A percentile compares a stretch with the other conserved stretches of the same genome.
These are phyloP conservation scores for Enoplosus armatus DNA, from an alignment of 2,797 vertebrate species.

Conservation along the genomic window DNA sequence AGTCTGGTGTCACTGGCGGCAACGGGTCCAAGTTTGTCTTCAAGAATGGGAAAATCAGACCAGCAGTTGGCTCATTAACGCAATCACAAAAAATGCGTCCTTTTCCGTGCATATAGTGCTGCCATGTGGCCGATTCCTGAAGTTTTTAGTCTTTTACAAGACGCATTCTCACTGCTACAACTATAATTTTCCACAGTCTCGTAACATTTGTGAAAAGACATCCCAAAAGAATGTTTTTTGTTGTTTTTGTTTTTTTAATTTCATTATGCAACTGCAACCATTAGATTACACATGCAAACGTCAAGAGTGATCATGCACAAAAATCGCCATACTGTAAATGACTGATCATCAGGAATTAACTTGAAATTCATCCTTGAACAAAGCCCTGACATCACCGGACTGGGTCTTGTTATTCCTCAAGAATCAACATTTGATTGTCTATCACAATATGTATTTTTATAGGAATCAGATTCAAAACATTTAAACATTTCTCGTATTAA, in stretches of 20 bases:
- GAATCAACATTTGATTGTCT: background rate
- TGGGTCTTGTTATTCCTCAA: background rate
- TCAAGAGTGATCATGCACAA: background rate
- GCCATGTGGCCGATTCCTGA: no score
- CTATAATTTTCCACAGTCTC: no score
- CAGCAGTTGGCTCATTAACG: no score
- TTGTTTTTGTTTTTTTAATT: no score
- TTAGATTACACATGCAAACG: no score
- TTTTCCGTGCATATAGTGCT: no score
- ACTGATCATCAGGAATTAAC: background rate
- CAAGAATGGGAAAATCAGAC: background rate
- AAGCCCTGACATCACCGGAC: background rate
- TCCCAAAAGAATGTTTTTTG: no score
- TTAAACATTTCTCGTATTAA: background rate
- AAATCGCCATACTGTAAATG: background rate
- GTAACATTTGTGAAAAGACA: no score
- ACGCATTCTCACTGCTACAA: no score
- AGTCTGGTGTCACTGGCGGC: constrained; percentile 58
- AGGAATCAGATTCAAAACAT: background rate
- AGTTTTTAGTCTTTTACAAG: no score
- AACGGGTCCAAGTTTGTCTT: constrained; percentile 61
- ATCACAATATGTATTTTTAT: background rate
- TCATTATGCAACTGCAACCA: no score
- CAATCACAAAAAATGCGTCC: no score
- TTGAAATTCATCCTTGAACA: background rate